Conservation (phyloP, 1,140 invertebrate species). For the Eufriesea mexicana region DNA sequence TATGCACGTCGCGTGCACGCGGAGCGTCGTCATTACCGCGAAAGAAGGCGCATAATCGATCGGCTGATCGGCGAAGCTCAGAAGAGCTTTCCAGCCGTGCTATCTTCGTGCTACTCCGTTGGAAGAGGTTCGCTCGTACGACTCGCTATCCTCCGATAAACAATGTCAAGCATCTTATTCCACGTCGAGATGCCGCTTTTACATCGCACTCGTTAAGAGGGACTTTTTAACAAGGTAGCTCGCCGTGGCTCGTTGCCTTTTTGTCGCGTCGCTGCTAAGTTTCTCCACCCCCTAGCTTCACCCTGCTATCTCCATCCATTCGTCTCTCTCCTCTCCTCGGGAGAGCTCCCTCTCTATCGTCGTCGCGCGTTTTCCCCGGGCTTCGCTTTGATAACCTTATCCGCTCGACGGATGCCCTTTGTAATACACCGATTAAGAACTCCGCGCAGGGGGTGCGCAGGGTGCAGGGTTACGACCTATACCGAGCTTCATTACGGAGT, state of each 20-base stretch:
- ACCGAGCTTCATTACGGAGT: neutral
- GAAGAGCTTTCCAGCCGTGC: conserved; percentile 37
- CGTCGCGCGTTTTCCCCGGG: neutral
- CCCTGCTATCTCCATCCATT: no score
- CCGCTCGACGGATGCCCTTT: conserved; percentile 15
- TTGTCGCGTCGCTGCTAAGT: conserved; percentile 42
- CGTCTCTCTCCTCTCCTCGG: no score
- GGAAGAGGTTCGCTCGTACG: conserved; percentile 27
- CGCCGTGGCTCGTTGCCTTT: conserved; percentile 42
- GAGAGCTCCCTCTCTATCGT: neutral
- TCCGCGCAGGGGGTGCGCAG: no score
- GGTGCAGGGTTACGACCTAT: neutral
- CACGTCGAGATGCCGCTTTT: conserved; percentile 48
- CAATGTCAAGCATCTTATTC: conserved; percentile 63
- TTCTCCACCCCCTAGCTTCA: neutral
- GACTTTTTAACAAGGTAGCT: conserved; percentile 54
- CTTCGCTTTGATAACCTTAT: conserved; percentile 59
- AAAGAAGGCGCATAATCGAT: conserved; percentile 30
- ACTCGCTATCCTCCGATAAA: conserved; percentile 55
- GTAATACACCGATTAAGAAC: conserved; percentile 53
- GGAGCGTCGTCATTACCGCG: neutral
- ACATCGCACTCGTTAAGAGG: conserved; percentile 61
- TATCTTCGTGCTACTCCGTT: conserved; percentile 31
- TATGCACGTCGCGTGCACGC: neutral
- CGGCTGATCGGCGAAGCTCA: conserved; percentile 27